Conservation (phyloP, 2,888 invertebrate genomes). For the Chalcosyrphus nemorum region DNA sequence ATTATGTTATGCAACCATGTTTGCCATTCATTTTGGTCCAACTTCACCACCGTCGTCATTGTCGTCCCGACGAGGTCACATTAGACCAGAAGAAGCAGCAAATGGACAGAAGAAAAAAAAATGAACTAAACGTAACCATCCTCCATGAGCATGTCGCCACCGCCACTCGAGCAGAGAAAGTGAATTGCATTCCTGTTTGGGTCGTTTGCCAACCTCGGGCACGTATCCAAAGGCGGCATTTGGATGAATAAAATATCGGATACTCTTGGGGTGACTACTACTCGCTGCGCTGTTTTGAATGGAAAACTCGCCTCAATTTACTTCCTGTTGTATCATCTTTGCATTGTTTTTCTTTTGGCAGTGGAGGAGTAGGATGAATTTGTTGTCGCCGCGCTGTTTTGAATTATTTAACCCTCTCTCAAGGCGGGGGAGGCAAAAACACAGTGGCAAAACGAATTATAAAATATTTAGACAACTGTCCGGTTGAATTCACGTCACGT, state of each 20-base stretch:
- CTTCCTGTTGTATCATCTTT: conserved; percentile 73
- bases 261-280: conserved; percentile 66
- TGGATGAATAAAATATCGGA: conserved; percentile 70
- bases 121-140: conserved; percentile 36
- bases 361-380: conserved; percentile 36
- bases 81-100: conserved; percentile 46
- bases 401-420: conserved; percentile 60
- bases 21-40: conserved; percentile 71
- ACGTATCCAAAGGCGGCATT: conserved; percentile 68
- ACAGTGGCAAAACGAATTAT: conserved; percentile 57
- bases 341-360: conserved; percentile 56
- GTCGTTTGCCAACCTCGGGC: conserved; percentile 70
- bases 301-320: conserved; percentile 68
- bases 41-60: conserved; percentile 6
- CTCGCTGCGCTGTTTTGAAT: conserved; percentile 59
- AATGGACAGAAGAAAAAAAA: conserved; percentile 27
- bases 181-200: conserved; percentile 72
- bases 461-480: conserved; percentile 72
- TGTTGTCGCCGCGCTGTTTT: conserved; percentile 60
- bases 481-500: conserved; percentile 74
- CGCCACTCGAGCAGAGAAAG: conserved; percentile 60
- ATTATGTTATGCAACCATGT: conserved; percentile 76
- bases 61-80: conserved; percentile 65
- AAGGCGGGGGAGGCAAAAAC: not conserved
- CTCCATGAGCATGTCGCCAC: conserved; percentile 10